Percentiles rank a stretch among this genome's conserved stretches.
These are phyloP conservation scores for Pogonomyrmex barbatus DNA, from an alignment of 1,140 invertebrate genomes.

Conservation along the genomic window DNA sequence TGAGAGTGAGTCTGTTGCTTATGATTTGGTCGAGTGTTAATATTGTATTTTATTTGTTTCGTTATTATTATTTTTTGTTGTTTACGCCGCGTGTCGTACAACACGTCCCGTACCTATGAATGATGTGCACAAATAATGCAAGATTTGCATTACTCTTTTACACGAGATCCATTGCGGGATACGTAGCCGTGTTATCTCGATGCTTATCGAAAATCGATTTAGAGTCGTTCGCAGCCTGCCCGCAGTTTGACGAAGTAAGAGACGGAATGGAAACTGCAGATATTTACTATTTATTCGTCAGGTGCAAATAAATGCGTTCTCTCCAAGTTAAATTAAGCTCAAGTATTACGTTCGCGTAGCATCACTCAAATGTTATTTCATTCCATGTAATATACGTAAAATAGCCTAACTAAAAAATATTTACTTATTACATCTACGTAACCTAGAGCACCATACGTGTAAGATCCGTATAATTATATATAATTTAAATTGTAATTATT, in stretches of 20 bases:
- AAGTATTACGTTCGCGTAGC: conserved; percentile 86
- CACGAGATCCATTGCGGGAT: conserved; percentile 53
- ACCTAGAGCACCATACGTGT: conserved; percentile 86
- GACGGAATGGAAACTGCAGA: conserved; percentile 41
- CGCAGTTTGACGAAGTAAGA: conserved; percentile 26
- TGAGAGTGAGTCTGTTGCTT: conserved; percentile 84
- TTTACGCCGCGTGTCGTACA: conserved; percentile 84
- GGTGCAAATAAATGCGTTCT: conserved; percentile 77
- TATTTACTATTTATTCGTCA: conserved; percentile 73
- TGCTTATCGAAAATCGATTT: conserved; percentile 43
- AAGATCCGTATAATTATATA: conserved; percentile 85
- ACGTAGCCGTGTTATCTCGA: conserved; percentile 36
- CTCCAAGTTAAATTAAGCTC: conserved; percentile 84
- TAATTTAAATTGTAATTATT: conserved; percentile 87
- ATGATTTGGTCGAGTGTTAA: conserved; percentile 86
- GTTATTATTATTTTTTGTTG: conserved; percentile 85
- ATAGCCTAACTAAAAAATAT: conserved; percentile 85
- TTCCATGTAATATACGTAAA: conserved; percentile 86
- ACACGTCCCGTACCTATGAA: conserved; percentile 84
- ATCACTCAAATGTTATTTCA: conserved; percentile 86
- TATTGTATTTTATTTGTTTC: conserved; percentile 87
- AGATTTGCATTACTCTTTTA: conserved; percentile 60
- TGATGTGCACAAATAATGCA: conserved; percentile 66
- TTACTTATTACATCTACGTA: conserved; percentile 85
- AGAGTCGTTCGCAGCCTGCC: conserved; percentile 20